Percentiles rank a stretch among this genome's conserved stretches.
Evolutionary conservation across 1,140 invertebrate genomes (phyloP).

Genomic region (Phenacoccus solenopsis): DNA sequence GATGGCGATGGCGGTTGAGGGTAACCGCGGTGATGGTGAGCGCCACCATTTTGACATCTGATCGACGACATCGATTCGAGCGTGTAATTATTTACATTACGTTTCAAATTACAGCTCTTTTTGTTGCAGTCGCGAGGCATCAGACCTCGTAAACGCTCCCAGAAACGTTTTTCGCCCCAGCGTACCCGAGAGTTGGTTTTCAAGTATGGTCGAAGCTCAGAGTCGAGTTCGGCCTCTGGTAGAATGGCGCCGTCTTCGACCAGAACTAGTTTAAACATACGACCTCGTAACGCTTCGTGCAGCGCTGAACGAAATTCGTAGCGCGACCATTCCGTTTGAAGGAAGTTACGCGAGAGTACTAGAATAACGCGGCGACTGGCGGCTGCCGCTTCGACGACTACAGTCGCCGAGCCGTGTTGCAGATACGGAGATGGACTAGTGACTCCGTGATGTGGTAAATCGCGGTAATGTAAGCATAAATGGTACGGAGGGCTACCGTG

Average conservation of each 20-base stretch:
- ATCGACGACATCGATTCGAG: conserved; percentile 45
- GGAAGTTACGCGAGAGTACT: conserved; percentile 66
- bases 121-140: conserved; percentile 53
- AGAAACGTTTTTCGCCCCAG: conserved; percentile 82
- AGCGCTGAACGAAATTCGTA: conserved; percentile 70
- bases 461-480: conserved; percentile 74
- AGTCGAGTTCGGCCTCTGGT: conserved; percentile 67
- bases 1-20: conserved; percentile 36
- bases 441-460: conserved; percentile 49
- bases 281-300: conserved; percentile 70
- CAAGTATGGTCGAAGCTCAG: conserved; percentile 73
- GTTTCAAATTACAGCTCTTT: conserved; percentile 37
- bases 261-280: conserved; percentile 71
- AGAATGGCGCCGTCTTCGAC: conserved; percentile 67
- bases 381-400: conserved; percentile 73
- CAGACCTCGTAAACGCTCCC: conserved; percentile 78
- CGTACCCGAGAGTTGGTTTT: conserved; percentile 68
- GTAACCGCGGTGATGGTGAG: conserved; percentile 37
- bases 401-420: conserved; percentile 46
- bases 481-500: conserved; percentile 55
- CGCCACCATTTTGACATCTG: conserved; percentile 28
- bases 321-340: conserved; percentile 74
- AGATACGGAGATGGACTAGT: conserved; percentile 41
- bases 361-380: conserved; percentile 66
- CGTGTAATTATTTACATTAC: conserved; percentile 66